Percentiles rank a stretch among this genome's conserved stretches.
phyloP scores from a whole-genome alignment of 2,888 invertebrate species.

The Clusia tigrina region DNA sequence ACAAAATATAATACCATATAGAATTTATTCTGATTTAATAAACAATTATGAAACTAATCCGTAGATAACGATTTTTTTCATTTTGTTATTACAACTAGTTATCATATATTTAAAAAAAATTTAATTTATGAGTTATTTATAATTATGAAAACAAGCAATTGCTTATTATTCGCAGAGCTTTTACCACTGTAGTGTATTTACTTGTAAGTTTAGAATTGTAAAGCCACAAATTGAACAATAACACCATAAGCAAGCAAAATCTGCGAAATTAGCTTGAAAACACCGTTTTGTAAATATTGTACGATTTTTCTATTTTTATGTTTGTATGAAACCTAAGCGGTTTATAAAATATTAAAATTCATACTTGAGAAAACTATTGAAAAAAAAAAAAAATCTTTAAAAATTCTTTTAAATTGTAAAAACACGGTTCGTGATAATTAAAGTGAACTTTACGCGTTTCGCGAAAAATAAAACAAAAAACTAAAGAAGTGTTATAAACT shows the following conservation, averaged over 20 bases:
- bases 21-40: slow-evolving; percentile 6
- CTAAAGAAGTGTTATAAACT: too few relatives aligned
- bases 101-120: background rate
- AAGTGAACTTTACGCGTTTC: too few relatives aligned
- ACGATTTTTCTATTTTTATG: slow-evolving; percentile 59
- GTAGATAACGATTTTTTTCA: slow-evolving; percentile 11
- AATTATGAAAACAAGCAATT: slow-evolving; percentile 1
- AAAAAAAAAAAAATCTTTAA: too few relatives aligned
- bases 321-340: slow-evolving; percentile 54
- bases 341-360: too few relatives aligned
- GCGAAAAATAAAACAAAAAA: too few relatives aligned
- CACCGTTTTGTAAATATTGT: slow-evolving; percentile 54
- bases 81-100: slow-evolving; percentile 3
- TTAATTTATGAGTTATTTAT: background rate
- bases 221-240: slow-evolving; percentile 18
- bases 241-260: slow-evolving; percentile 17
- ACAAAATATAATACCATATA: too few relatives aligned
- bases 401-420: too few relatives aligned
- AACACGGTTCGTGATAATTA: too few relatives aligned
- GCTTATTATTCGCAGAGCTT: slow-evolving; percentile 29
- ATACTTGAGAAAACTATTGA: too few relatives aligned
- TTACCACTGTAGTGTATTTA: slow-evolving; percentile 22
- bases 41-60: background rate
- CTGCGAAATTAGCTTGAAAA: slow-evolving; percentile 27
- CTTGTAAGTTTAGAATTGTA: slow-evolving; percentile 10